Percentiles rank a stretch among this genome's conserved stretches.
phyloP scores from a whole-genome alignment of 1,140 invertebrate genomes.

The Myzus persicae region DNA sequence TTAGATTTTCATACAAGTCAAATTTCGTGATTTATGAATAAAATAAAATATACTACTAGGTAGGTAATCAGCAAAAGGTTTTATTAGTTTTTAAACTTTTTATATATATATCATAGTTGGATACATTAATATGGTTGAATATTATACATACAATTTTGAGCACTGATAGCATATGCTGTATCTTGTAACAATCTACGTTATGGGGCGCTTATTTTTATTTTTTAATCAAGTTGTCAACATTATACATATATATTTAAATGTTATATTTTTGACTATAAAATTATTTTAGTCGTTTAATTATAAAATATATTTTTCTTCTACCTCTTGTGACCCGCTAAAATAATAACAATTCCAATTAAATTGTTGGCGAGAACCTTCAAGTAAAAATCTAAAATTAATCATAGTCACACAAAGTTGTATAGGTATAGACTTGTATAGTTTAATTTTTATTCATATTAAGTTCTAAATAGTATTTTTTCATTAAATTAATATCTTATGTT shows the following conservation, averaged over 20 bases:
- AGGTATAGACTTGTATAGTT: neutral
- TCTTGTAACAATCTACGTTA: neutral
- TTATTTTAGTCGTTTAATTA: neutral
- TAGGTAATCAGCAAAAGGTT: no score
- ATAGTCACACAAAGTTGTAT: neutral
- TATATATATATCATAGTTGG: neutral
- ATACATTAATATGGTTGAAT: neutral
- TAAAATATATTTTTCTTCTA: neutral
- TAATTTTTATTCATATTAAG: no score
- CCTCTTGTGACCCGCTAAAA: neutral
- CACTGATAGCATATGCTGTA: neutral
- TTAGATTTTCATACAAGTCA: no score
- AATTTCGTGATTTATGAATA: no score
- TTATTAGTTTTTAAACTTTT: neutral
- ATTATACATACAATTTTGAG: no score
- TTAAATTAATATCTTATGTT: neutral
- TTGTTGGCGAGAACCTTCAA: neutral
- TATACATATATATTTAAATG: neutral
- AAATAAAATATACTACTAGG: no score
- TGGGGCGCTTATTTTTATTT: neutral
- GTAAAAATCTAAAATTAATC: slow-evolving; percentile 11
- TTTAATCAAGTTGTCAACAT: neutral
- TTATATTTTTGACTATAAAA: neutral
- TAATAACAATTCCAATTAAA: slow-evolving; percentile 1
- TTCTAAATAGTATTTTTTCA: neutral